A percentile compares a stretch with the other conserved stretches of the same genome.
Conservation (phyloP, 2,888 invertebrate genomes). For the Siphlonurus alternatus region DNA sequence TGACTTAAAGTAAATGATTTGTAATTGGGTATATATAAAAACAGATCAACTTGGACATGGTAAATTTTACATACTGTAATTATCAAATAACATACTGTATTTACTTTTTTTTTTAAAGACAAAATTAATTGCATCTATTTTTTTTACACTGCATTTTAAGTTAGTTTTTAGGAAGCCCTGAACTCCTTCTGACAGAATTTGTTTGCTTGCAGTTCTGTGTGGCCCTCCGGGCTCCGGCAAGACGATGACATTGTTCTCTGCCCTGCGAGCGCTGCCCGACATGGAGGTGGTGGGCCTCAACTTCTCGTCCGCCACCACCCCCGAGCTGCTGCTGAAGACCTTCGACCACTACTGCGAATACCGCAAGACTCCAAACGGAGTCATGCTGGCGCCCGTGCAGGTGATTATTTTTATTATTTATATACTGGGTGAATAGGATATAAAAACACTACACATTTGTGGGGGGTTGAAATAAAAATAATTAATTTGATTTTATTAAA, state of each 20-base stretch:
- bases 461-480: neutral
- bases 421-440: neutral
- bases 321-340: conserved; percentile 91
- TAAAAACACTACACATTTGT: neutral
- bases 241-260: conserved; percentile 98
- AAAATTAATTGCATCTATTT: too few species aligned
- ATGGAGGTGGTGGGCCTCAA: conserved; percentile 99
- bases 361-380: conserved; percentile 94
- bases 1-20: too few species aligned
- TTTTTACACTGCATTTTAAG: neutral
- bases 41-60: too few species aligned
- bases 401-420: conserved; percentile 23
- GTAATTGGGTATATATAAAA: too few species aligned
- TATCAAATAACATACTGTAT: too few species aligned
- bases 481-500: too few species aligned
- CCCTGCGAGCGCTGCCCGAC: conserved; percentile 91
- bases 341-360: conserved; percentile 99
- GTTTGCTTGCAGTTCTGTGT: conserved; percentile 53
- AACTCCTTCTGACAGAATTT: neutral
- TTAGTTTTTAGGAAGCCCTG: neutral
- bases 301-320: conserved; percentile 98
- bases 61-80: too few species aligned
- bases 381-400: conserved; percentile 82
- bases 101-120: too few species aligned
- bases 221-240: conserved; percentile 98